A percentile compares a stretch with the other conserved stretches of the same genome.
Conservation (phyloP, 2,888 invertebrate species). For the Pollenia amentaria region DNA sequence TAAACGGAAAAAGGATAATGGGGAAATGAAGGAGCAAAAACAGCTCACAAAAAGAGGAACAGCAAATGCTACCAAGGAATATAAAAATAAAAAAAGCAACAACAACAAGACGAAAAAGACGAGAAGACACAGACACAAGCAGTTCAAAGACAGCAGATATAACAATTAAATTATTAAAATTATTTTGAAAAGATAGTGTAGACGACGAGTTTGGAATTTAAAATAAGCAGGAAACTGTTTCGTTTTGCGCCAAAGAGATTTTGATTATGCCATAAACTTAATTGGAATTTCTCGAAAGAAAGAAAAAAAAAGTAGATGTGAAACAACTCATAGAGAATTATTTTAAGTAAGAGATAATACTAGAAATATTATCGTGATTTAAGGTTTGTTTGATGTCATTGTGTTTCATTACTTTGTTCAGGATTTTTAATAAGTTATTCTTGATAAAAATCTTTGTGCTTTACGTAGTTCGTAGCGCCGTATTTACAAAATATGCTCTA, state of each 20-base stretch:
- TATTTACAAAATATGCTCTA: too few species aligned
- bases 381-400: too few species aligned
- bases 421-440: too few species aligned
- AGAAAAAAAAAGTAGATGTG: neutral
- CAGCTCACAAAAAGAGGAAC: neutral
- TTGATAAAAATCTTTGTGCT: too few species aligned
- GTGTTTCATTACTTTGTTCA: too few species aligned
- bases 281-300: slow-evolving; percentile 12
- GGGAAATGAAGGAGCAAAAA: slow-evolving; percentile 28
- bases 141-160: slow-evolving; percentile 60
- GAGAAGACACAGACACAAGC: slow-evolving; percentile 21
- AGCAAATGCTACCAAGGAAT: slow-evolving; percentile 26
- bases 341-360: too few species aligned
- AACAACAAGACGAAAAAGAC: neutral
- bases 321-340: neutral
- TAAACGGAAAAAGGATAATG: slow-evolving; percentile 63
- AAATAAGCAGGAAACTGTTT: slow-evolving; percentile 39
- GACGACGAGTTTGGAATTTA: slow-evolving; percentile 37
- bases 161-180: slow-evolving; percentile 67
- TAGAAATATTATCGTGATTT: too few species aligned
- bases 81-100: neutral
- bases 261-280: slow-evolving; percentile 32
- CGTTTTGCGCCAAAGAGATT: slow-evolving; percentile 40
- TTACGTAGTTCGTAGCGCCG: too few species aligned
- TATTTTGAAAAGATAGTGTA: slow-evolving; percentile 47